These are phyloP conservation scores for Drosophila trichaetosa DNA, from an alignment of 2,888 invertebrate genomes.

Conservation along the genomic window DNA sequence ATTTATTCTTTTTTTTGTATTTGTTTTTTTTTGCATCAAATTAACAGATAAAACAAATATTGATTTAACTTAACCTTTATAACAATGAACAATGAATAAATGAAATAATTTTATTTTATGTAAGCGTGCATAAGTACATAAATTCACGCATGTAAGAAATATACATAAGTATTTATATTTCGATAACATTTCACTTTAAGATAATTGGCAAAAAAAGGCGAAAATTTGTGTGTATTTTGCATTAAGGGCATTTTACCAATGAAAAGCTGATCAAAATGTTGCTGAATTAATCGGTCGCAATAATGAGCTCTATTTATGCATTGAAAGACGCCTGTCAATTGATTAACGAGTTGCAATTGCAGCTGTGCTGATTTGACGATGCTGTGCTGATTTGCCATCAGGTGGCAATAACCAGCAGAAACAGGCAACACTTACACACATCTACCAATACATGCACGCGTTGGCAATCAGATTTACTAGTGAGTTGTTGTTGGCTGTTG, in stretches of 20 bases:
- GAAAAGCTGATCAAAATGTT: slow-evolving; percentile 22
- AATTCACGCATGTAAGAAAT: not conserved
- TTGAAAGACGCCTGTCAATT: slow-evolving; percentile 47
- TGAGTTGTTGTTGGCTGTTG: slow-evolving; percentile 4
- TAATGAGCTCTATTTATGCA: slow-evolving; percentile 50
- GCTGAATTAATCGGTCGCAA: slow-evolving; percentile 10
- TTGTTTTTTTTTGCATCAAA: not conserved
- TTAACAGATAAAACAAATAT: not conserved
- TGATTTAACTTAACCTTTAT: not conserved
- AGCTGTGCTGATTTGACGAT: slow-evolving; percentile 43
- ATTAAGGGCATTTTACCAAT: slow-evolving; percentile 47
- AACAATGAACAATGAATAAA: not conserved
- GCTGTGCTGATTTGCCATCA: slow-evolving; percentile 40
- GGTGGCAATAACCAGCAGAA: slow-evolving; percentile 50
- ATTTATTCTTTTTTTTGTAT: not conserved
- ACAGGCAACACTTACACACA: slow-evolving; percentile 27
- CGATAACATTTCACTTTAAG: slow-evolving; percentile 10
- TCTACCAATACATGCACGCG: slow-evolving; percentile 16
- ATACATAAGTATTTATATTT: not conserved
- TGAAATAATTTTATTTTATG: not conserved
- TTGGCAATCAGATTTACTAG: slow-evolving; percentile 50
- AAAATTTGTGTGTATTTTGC: slow-evolving; percentile 2
- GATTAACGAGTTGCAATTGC: slow-evolving; percentile 63
- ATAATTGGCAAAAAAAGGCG: slow-evolving; percentile 9
- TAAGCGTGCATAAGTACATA: not conserved